Base-by-base conservation (phyloP, 2,888 invertebrate species). In the Drosophila kuntzei region DNA sequence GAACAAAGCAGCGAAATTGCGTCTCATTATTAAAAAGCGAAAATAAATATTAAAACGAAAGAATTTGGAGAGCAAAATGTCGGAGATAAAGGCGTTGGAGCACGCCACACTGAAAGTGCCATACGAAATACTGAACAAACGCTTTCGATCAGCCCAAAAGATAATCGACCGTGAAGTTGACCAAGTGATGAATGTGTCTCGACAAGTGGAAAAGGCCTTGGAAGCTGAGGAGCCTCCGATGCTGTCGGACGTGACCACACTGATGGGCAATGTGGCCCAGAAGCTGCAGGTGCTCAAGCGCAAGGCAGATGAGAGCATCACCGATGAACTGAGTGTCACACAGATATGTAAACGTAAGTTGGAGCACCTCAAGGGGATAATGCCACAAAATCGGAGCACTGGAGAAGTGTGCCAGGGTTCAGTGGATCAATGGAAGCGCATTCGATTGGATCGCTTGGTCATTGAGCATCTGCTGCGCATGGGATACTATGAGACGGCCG, bases 41-140 rank as follows among this genome's bases (percentile, higher is more conserved):
- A 71, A 76, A 71, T 79, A 72, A 64, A 54, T 67, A 66, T 20
- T 34, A 55, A 29, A 53, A 22, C 27, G 22, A 47, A 36, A 14
- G 7, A 0, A 32, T 37, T 37, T 18, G 7, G 20, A 7, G 7
- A 46, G 2, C 41, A 93, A 90, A 88, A 98, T 98, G 98, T 96
- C 97, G 91, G 98, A 98, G 93, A 94, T 98, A 71, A 98, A 97
- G 93, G 96, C 97, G 76, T 93, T 99, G 91, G 99, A 99, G 93
- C 98, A 99, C 93, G 97, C 98, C 54, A 98, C 98, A 25, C 94
- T 99, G 77, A 98, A 98, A 95, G 98, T 99, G 76, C 99, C 99
- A 1, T 99, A 99, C 90, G 99, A 99, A 93, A 95, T 99, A 50
- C 94, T 99, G 76, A 99, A 99, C 93, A 99, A 99, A 92, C 97